Percentiles rank a stretch among this genome's conserved stretches.
Conservation (phyloP, 2,113 vertebrate species). For the Oreochromis aureus region DNA sequence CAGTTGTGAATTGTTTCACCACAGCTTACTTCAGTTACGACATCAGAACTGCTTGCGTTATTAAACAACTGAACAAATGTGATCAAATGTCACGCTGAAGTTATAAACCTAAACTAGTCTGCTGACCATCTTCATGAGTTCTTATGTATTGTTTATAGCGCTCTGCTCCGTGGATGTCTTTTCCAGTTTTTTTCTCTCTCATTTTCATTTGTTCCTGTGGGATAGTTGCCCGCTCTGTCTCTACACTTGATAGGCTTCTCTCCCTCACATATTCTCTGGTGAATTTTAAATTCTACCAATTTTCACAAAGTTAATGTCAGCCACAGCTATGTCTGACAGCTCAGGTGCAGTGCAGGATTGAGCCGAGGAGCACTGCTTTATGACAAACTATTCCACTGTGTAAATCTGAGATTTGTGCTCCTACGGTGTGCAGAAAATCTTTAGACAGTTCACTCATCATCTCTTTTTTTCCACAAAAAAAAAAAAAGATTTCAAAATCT, state of each 20-base stretch:
- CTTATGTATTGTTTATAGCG: neutral
- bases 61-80: neutral
- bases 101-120: neutral
- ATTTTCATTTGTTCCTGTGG: neutral
- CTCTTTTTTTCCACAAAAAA: neutral
- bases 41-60: neutral
- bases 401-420: neutral
- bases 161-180: neutral
- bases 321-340: neutral
- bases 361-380: neutral
- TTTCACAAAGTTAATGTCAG: neutral
- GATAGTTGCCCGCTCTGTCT: neutral
- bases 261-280: neutral
- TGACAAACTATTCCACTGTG: neutral
- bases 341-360: neutral
- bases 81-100: neutral
- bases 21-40: neutral
- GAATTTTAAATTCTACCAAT: neutral
- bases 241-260: neutral
- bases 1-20: neutral
- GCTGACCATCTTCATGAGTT: accelerated
- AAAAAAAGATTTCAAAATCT: neutral
- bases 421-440: neutral
- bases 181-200: neutral
- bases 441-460: neutral